Evolutionary conservation across 2,797 vertebrate genomes (phyloP).

Genomic region (Tiaroga cobitis): DNA sequence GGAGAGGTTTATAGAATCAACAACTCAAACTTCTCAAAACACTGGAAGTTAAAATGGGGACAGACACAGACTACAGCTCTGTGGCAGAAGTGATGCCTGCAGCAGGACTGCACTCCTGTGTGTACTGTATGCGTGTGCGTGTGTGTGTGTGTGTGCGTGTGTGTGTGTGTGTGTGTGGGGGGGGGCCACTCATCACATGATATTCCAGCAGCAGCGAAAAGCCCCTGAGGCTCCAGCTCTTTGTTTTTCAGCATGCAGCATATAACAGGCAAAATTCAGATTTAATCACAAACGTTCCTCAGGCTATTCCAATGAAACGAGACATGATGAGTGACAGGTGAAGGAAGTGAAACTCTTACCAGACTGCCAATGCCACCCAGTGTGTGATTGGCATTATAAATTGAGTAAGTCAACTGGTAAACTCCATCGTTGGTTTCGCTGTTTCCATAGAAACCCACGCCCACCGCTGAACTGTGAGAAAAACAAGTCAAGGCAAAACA

Average conservation of each 20-base stretch:
- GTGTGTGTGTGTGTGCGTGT: background rate
- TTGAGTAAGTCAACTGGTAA: slow-evolving; percentile 92
- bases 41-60: background rate
- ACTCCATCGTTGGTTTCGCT: slow-evolving; percentile 94
- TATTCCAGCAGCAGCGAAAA: slow-evolving; percentile 15
- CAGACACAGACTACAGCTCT: background rate
- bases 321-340: slow-evolving; percentile 23
- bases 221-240: background rate
- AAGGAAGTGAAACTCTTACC: slow-evolving; percentile 78
- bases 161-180: slow-evolving; percentile 8
- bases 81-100: background rate
- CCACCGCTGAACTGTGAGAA: slow-evolving; percentile 84
- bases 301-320: slow-evolving; percentile 25
- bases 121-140: background rate
- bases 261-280: background rate
- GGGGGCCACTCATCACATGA: slow-evolving; percentile 7
- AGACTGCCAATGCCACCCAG: slow-evolving; percentile 83
- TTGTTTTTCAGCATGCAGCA: slow-evolving; percentile 3
- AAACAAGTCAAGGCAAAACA: slow-evolving; percentile 39
- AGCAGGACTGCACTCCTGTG: background rate
- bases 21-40: slow-evolving; percentile 1
- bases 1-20: slow-evolving; percentile 8
- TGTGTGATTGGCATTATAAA: slow-evolving; percentile 92
- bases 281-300: slow-evolving; percentile 25
- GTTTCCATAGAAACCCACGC: slow-evolving; percentile 97